Base-by-base conservation (phyloP, 2,113 vertebrate species). In the Solenodon paradoxus region DNA sequence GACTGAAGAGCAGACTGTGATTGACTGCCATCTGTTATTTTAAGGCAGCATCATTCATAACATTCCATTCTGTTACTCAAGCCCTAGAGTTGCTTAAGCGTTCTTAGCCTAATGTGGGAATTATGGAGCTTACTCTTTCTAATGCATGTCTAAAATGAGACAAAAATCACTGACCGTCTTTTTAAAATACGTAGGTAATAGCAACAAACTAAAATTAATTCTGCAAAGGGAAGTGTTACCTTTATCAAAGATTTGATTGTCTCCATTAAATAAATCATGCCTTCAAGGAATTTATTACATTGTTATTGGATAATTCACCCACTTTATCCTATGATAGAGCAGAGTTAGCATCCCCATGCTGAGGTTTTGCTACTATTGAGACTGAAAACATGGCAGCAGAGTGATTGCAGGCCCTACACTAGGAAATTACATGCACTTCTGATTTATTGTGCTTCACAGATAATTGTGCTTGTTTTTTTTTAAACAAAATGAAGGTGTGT, bases 181-280 rank as follows among this genome's bases (percentile, higher is more conserved):
- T 38, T 92, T 68, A 78, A 83, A 92, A 93, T 75, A 66, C 30
- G 32, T 86, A 88, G 10, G 35, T 53, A 42, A 80, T 59, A 82
- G 32, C 12, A 84, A 51, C 51, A 80, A 95, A 90, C 32, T 86
- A 47, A 92, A 79, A 38, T 83, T 47, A 88, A 12, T 42, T 85
- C 63, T 74, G 9, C 63, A 61, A 49, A 91, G 38, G 53, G 49
- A 55, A 68, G 35, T 82, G 10, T 91, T 84, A 66, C 15, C 15
- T 95, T 96, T 90, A 78, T 96, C 74, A 92, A 49, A 79, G 26
- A 88, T 20, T 19, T 26, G 12, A 55, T 69, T 74, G 35, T 74
- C 64, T 84, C 22, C 38, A 72, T 7, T 90, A 61, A 77, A 68
- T 86, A 59, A 51, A 61, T 78, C 68, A 24, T n/a, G 6, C 6